Evolutionary conservation across 2,888 invertebrate species (phyloP), one percentile per base, ranked within the genome.

Genomic region (Drosophila robusta): DNA sequence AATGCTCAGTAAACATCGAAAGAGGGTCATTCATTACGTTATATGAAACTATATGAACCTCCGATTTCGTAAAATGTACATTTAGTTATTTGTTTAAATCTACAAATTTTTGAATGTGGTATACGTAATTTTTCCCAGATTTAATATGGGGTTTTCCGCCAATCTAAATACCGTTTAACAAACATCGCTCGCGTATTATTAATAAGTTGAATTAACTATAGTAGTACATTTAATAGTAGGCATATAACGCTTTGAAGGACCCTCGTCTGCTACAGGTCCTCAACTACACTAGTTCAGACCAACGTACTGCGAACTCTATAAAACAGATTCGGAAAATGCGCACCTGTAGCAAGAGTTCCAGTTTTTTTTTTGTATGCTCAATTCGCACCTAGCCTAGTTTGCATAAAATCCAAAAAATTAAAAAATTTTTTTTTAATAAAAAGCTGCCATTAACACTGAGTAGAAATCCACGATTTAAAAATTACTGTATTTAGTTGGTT

Each of bases 381-480:
- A 14, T 39, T 47, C 61, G 84, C 83, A 86, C 82, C 80, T 85
- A 60, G 60, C 56, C 47, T 77, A 70, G 47, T 56, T 61, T 34
- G 41, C 18, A 16, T 18, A 56, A 45, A 42, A 41, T 49, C 18
- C 9, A 39, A 52, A 9, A 4, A 41, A 42, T 11, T 2, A 16
- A 36, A 38, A 16, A 2, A 18, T 14, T 24, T 32, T 12, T 50
- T 36, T 50, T 60, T 22, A 8, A 14, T 57, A 54, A 22, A 26
- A 61, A 66, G 80, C 73, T 83, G 80, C 80, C 69, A 72, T 70
- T 82, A 78, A 78, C 77, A 72, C 58, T 24, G 72, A 76, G 75
- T 75, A 76, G 67, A 72, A 49, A 63, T 42, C 36, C 58, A 71
- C 50, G 47, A 62, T 57, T 39, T 44, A 36, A 4, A 9, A 24